Conservation (phyloP, 2,797 vertebrate genomes). For the Pitangus sulphuratus region DNA sequence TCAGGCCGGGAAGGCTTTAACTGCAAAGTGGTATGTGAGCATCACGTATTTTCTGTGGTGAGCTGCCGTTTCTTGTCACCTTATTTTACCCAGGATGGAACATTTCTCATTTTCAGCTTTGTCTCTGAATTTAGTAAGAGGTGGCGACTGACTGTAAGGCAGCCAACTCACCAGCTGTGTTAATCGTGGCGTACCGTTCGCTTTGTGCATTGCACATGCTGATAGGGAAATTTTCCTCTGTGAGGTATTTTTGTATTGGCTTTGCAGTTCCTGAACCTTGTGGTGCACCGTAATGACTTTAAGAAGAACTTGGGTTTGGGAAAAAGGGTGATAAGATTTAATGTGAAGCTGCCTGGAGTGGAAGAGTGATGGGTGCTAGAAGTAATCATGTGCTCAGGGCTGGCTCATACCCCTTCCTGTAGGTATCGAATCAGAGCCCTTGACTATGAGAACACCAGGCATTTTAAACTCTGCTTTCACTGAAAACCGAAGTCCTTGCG, state of each 20-base stretch:
- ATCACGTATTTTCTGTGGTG: not conserved
- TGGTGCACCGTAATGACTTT: not conserved
- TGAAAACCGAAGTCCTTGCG: constrained; percentile 3
- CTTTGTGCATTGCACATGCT: not conserved
- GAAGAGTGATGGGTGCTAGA: not conserved
- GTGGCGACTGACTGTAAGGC: not conserved
- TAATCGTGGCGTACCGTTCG: not conserved
- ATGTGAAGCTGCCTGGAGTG: not conserved
- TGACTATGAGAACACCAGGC: not conserved
- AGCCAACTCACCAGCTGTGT: not conserved
- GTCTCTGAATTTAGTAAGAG: not conserved
- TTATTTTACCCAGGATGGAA: constrained; percentile 4
- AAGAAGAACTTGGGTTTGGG: not conserved
- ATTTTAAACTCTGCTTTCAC: not conserved
- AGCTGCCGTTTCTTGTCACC: not conserved
- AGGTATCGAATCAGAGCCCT: not conserved
- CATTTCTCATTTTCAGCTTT: not conserved
- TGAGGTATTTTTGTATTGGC: not conserved
- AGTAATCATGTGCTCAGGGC: not conserved
- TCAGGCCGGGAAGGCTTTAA: not conserved
- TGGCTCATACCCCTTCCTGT: not conserved
- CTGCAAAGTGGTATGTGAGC: not conserved
- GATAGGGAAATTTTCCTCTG: not conserved
- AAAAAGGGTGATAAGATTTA: not conserved
- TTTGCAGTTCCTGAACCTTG: not conserved